A percentile compares a stretch with the other conserved stretches of the same genome.
Evolutionary conservation across 2,113 vertebrate genomes (phyloP).

Genomic region (Melanocharis versteri): DNA sequence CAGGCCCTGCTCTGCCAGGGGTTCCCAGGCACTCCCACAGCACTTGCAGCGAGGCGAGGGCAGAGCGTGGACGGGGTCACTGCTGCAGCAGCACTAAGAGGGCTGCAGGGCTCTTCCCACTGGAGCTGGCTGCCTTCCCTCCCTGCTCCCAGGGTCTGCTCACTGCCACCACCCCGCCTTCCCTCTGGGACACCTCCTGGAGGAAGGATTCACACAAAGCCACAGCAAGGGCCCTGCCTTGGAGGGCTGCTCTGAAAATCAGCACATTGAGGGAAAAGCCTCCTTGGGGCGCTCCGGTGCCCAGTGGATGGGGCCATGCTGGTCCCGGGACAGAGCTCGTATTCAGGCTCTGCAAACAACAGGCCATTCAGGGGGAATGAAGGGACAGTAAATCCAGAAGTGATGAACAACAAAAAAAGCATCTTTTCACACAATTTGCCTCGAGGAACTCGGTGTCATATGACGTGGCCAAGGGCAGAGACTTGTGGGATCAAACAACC

Average conservation of each 20-base stretch:
- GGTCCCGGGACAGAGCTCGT: not conserved
- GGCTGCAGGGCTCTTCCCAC: not conserved
- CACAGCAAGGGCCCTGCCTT: not conserved
- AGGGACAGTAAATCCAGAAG: constrained; percentile 11
- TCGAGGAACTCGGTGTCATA: not conserved
- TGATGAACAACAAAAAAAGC: not conserved
- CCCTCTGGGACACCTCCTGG: not conserved
- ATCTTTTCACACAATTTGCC: constrained; percentile 18
- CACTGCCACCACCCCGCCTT: not conserved
- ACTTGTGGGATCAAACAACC: not conserved
- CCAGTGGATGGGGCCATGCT: not conserved
- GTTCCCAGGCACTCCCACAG: not conserved
- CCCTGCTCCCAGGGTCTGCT: not conserved
- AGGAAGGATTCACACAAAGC: not conserved
- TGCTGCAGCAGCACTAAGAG: not conserved
- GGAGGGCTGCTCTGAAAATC: not conserved
- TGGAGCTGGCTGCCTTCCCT: not conserved
- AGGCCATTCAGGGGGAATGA: not conserved
- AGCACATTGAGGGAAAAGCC: not conserved
- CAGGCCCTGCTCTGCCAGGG: not conserved
- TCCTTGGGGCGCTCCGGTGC: not conserved
- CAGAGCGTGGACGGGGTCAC: not conserved
- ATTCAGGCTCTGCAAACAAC: not conserved
- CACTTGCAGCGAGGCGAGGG: not conserved
- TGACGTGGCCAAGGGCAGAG: not conserved